Evolutionary conservation across 2,797 vertebrate genomes (phyloP).

Genomic region (Antrozous pallidus): DNA sequence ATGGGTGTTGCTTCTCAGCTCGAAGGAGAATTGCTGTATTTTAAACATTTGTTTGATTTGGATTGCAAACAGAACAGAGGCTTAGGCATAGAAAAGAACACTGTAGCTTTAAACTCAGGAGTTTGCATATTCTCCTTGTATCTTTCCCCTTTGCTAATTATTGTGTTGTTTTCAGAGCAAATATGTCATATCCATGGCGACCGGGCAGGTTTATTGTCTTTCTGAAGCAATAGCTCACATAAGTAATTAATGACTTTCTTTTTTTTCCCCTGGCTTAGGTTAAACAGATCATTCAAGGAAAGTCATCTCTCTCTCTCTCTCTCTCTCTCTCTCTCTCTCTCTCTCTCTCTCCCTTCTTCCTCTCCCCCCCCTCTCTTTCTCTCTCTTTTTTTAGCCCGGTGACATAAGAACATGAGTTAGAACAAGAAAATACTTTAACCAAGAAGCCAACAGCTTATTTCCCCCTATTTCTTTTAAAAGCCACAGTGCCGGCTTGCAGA

Average conservation of each 20-base stretch:
- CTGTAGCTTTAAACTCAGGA: constrained; percentile 97
- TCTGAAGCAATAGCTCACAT: constrained; percentile 99
- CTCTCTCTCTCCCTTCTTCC: not conserved
- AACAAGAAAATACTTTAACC: constrained; percentile 91
- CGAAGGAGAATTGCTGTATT: constrained; percentile 63
- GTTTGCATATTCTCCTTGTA: constrained; percentile 99
- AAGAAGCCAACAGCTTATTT: constrained; percentile 86
- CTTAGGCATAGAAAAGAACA: constrained; percentile 91
- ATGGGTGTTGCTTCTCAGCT: not conserved
- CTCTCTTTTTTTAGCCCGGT: constrained; percentile 80
- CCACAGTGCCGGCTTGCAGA: constrained; percentile 83
- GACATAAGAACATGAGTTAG: constrained; percentile 95
- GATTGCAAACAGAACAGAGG: constrained; percentile 82
- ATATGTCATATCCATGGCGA: constrained; percentile 99
- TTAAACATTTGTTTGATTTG: constrained; percentile 83
- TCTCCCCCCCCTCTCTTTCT: not conserved
- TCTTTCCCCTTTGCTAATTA: constrained; percentile 99
- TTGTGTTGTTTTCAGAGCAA: constrained; percentile 99
- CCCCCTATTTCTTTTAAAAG: constrained; percentile 81
- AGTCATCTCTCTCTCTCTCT: constrained; percentile 87
- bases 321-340: constrained; percentile 80
- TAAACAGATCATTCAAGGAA: constrained; percentile 99
- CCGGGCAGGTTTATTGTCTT: constrained; percentile 99
- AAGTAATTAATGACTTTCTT: constrained; percentile 99
- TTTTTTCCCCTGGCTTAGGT: constrained; percentile 97